Evolutionary conservation across 2,888 invertebrate genomes (phyloP).

Genomic region (Stenotaenia linearis): DNA sequence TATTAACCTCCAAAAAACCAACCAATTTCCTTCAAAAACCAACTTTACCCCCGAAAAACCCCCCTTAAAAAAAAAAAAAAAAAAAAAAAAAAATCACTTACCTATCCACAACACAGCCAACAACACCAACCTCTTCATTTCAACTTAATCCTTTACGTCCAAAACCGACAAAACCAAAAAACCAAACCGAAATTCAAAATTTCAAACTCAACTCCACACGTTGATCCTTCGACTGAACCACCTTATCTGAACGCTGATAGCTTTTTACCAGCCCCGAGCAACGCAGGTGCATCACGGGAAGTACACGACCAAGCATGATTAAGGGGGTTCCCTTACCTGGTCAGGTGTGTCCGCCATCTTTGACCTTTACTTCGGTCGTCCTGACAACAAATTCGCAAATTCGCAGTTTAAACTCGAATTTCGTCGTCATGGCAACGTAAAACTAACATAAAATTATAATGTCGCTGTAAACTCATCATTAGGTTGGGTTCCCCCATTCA

Average conservation of each 20-base stretch:
- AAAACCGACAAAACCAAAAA: neutral
- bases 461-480: neutral
- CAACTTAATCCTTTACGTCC: neutral
- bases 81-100: neutral
- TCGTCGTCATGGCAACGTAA: neutral
- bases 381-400: neutral
- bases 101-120: neutral
- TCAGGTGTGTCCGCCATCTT: slow-evolving; percentile 5
- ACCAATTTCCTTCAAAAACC: neutral
- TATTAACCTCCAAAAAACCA: neutral
- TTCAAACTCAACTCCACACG: neutral
- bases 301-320: neutral
- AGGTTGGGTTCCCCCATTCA: neutral
- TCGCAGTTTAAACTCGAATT: neutral
- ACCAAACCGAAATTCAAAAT: neutral
- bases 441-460: too few relatives aligned
- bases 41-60: neutral
- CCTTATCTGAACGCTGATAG: slow-evolving; percentile 2
- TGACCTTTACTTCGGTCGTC: neutral
- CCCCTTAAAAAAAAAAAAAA: neutral
- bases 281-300: neutral
- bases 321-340: neutral
- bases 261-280: neutral
- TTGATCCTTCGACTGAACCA: neutral
- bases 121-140: neutral